Evolutionary conservation across 2,888 invertebrate genomes (phyloP).

Genomic region (Punctoribates punctum): DNA sequence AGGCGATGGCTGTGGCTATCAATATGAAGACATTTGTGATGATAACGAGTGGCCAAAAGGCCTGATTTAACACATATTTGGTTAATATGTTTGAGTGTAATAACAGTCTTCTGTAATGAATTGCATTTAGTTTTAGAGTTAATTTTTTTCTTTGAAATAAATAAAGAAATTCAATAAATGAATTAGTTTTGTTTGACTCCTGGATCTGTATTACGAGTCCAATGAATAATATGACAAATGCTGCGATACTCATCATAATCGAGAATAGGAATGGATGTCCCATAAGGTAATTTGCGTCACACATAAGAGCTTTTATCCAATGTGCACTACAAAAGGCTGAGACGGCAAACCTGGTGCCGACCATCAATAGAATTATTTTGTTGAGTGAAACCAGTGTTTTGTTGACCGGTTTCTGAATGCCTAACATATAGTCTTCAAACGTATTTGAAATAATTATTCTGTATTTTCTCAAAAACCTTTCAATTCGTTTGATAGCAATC

Average conservation of each 20-base stretch:
- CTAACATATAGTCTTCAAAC: background rate
- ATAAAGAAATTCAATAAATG: too few relatives aligned
- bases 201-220: background rate
- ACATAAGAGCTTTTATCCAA: background rate
- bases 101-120: background rate
- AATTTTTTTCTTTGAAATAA: too few relatives aligned
- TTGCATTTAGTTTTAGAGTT: too few relatives aligned
- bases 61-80: background rate
- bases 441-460: background rate
- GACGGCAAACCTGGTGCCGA: background rate
- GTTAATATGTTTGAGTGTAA: too few relatives aligned
- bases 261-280: background rate
- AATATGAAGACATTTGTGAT: background rate
- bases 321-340: background rate
- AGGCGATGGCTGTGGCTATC: background rate
- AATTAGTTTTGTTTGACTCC: background rate
- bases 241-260: background rate
- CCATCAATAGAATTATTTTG: background rate
- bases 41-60: background rate
- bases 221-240: background rate
- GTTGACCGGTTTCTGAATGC: background rate
- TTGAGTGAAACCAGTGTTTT: background rate
- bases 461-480: background rate
- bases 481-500: background rate
- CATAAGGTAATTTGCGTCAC: background rate